Evolutionary conservation across 2,113 vertebrate species (phyloP).

Genomic region (Electrona antarctica): DNA sequence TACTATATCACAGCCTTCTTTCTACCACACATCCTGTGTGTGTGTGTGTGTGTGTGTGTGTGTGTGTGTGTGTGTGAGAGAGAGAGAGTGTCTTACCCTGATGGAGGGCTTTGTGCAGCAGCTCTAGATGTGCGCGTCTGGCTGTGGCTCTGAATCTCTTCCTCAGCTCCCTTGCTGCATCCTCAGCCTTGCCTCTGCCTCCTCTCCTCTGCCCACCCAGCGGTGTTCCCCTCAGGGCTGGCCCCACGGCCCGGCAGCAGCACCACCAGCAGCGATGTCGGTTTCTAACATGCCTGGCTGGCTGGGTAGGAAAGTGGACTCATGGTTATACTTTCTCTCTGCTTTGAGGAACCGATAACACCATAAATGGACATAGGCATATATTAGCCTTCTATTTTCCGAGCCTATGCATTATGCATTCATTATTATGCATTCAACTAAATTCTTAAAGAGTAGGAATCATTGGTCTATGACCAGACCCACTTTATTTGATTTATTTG

Average conservation of each 20-base stretch:
- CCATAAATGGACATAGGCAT: too few species aligned
- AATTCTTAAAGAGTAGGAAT: too few species aligned
- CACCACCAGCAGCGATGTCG: constrained; percentile 26
- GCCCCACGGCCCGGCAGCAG: constrained; percentile 53
- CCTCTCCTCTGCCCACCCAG: constrained; percentile 38
- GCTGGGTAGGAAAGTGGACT: neutral
- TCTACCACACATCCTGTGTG: constrained; percentile 24
- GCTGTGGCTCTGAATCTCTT: constrained; percentile 56
- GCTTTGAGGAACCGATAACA: neutral
- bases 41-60: too few species aligned
- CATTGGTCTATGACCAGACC: too few species aligned
- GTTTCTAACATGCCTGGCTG: constrained; percentile 53
- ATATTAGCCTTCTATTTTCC: too few species aligned
- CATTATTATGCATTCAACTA: too few species aligned
- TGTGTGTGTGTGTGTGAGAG: too few species aligned
- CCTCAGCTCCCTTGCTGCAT: constrained; percentile 71
- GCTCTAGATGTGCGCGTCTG: constrained; percentile 57
- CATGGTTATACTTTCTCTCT: neutral
- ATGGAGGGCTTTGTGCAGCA: constrained; percentile 70
- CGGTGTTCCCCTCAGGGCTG: constrained; percentile 53
- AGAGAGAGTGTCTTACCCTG: constrained; percentile 44
- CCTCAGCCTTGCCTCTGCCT: constrained; percentile 37
- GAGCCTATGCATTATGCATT: too few species aligned
- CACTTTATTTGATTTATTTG: too few species aligned
- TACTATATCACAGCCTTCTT: constrained; percentile 52